Evolutionary conservation across 2,113 vertebrate genomes (phyloP), one percentile per base, ranked within the genome.

Genomic region (Penelope pileata): DNA sequence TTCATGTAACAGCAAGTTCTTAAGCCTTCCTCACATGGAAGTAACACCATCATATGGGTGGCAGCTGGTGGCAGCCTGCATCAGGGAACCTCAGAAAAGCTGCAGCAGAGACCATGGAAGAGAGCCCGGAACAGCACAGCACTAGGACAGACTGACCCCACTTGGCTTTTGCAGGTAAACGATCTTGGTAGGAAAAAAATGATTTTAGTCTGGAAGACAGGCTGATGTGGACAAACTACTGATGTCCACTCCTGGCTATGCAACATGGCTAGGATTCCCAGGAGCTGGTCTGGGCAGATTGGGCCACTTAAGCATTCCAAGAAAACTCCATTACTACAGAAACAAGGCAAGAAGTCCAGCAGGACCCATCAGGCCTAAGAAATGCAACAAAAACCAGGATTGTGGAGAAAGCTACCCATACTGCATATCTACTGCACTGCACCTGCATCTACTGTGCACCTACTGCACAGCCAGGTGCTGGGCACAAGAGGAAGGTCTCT

Each of bases 381-480:
- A 80, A 48, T 1, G 11, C 67, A 77, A 30, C 45, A 88, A 74
- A 53, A 10, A 23, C 45, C 43, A 21, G 54, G 50, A 26, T 0
- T 14, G 24, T 24, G 53, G 27, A 27, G 60, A 60, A 43, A 17
- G 30, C 53, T 12, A 22, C 53, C 32, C 51, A 54, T 16, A 2
- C 4, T 5, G 53, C 43, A 29, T 24, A 0, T 30, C 59, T 14
- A 34, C 26, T 66, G 76, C 50, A 36, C 70, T 8, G 43, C 21
- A 11, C 18, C 27, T 40, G 60, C 60, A 63, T n/a, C n/a, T n/a
- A n/a, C n/a, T n/a, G n/a, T 54, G 53, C 53, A 30, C 29, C 66
- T n/a, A n/a, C 23, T 34, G 30, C 43, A 58, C 0, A 0, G 69
- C 60, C 60, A 62, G 79, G 12, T 66, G 51, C n/a, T 12, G 42